A percentile compares a stretch with the other conserved stretches of the same genome.
Evolutionary conservation across 2,888 invertebrate species (phyloP).

Genomic region (Proisotoma minuta): DNA sequence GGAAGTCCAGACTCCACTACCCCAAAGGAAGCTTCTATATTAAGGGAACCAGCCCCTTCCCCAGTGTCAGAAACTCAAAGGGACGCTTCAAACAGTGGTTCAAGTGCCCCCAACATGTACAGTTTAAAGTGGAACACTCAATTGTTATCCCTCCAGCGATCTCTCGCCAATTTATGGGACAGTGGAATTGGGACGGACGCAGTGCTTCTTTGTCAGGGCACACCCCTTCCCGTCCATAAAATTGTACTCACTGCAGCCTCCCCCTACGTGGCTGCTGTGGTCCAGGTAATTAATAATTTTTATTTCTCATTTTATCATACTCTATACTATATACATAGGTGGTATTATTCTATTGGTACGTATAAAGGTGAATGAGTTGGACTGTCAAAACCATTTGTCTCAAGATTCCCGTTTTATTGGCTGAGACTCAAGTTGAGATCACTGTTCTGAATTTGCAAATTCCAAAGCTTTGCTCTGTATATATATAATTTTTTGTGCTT

Average conservation of each 20-base stretch:
- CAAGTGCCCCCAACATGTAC: constrained; percentile 15
- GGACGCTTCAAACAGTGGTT: neutral
- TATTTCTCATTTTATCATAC: no score
- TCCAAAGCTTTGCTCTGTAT: no score
- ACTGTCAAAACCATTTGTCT: no score
- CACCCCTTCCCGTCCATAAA: constrained; percentile 47
- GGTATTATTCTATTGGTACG: no score
- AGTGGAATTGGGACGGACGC: constrained; percentile 48
- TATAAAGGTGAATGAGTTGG: no score
- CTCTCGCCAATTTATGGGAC: constrained; percentile 47
- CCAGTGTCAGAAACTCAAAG: neutral
- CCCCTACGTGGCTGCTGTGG: constrained; percentile 47
- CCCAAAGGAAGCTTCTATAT: constrained; percentile 23
- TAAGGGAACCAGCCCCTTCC: neutral
- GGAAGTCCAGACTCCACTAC: constrained; percentile 48
- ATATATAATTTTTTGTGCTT: neutral
- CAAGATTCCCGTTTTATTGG: no score
- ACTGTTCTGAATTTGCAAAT: neutral
- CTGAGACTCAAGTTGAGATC: no score
- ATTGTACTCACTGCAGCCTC: constrained; percentile 46
- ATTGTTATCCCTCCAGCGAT: constrained; percentile 44
- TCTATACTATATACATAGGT: no score
- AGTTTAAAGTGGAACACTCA: constrained; percentile 24
- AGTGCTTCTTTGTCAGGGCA: constrained; percentile 48
- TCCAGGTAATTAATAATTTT: constrained; percentile 44